Conservation (phyloP, 2,113 vertebrate genomes). For the Gobio gobio region DNA sequence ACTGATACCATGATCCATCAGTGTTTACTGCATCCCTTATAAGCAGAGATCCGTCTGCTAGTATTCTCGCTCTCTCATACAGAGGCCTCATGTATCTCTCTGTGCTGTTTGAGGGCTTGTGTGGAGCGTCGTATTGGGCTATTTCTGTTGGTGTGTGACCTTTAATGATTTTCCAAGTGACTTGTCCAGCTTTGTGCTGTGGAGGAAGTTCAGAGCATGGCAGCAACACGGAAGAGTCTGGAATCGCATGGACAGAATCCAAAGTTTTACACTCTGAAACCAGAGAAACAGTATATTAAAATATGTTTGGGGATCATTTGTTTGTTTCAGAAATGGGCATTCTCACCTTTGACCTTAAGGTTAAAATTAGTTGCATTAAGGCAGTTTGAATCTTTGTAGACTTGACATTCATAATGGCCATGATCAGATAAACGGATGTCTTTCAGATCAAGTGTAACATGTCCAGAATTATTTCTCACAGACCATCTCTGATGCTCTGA, state of each 20-base stretch:
- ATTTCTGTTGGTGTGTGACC: neutral
- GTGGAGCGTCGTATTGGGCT: neutral
- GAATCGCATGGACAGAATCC: neutral
- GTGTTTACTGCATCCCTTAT: neutral
- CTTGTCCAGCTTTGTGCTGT: neutral
- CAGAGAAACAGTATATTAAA: neutral
- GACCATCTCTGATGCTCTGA: conserved; percentile 18
- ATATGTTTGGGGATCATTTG: neutral
- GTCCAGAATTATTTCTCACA: neutral
- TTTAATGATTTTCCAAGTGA: neutral
- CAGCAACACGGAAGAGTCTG: neutral
- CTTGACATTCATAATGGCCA: neutral
- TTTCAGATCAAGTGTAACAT: neutral
- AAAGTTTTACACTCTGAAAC: conserved; percentile 4
- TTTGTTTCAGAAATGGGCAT: neutral
- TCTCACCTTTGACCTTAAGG: neutral
- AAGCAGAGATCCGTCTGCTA: neutral
- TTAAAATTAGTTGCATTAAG: neutral
- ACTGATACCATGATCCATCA: neutral
- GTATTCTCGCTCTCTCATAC: neutral
- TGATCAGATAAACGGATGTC: neutral
- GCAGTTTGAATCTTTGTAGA: neutral
- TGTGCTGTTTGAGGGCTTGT: neutral
- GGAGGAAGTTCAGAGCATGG: neutral
- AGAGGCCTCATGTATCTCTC: neutral